Conservation (phyloP, 2,113 vertebrate genomes). For the Neopipo cinnamomea region DNA sequence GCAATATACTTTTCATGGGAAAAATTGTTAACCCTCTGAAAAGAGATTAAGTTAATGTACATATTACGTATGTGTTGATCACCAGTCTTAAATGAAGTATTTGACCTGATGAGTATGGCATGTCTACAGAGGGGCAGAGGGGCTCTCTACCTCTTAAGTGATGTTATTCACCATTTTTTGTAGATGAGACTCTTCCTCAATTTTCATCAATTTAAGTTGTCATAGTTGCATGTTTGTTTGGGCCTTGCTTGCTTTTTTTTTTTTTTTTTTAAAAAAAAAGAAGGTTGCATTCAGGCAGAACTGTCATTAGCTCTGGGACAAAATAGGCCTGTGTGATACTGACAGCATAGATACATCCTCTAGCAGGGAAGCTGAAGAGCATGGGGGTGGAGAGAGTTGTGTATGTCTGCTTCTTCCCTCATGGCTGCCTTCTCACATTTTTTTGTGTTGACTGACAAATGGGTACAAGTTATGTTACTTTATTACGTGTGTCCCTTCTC, state of each 20-base stretch:
- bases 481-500: not conserved
- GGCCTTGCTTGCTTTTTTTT: not conserved
- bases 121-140: not conserved
- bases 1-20: constrained; percentile 80
- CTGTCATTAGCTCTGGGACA: not conserved
- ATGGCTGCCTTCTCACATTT: not conserved
- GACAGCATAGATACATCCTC: not conserved
- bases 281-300: constrained; percentile 25
- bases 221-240: not conserved
- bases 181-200: constrained; percentile 7
- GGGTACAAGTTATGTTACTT: not conserved
- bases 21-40: constrained; percentile 79
- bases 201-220: constrained; percentile 16
- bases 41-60: not conserved
- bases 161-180: constrained; percentile 10
- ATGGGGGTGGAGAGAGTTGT: not conserved
- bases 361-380: not conserved
- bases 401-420: not conserved
- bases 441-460: not conserved
- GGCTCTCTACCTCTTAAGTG: not conserved
- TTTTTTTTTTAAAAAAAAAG: not conserved
- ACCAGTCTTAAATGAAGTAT: not conserved
- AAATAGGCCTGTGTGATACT: constrained; percentile 1
- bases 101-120: constrained; percentile 10
- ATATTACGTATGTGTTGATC: not conserved